Percentiles rank a stretch among this genome's conserved stretches.
These are phyloP conservation scores for Naso thynnoides DNA, from an alignment of 2,797 vertebrate species.

Conservation along the genomic window DNA sequence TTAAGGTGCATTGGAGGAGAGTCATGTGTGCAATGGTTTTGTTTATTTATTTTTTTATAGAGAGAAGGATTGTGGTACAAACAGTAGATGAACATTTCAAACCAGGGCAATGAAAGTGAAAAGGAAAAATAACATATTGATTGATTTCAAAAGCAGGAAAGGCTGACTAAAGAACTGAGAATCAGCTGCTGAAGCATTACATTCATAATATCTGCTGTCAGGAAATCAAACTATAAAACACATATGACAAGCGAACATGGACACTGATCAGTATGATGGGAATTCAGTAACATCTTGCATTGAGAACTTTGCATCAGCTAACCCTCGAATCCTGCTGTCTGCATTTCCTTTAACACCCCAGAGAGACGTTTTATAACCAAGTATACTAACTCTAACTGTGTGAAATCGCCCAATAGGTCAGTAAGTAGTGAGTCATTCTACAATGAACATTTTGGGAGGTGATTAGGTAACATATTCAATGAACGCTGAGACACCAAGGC, in stretches of 20 bases:
- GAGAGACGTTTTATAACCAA: slow-evolving; percentile 17
- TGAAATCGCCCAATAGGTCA: background rate
- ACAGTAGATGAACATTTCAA: slow-evolving; percentile 1
- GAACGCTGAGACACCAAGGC: slow-evolving; percentile 24
- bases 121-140: background rate
- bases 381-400: slow-evolving; percentile 4
- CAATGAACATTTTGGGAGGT: slow-evolving; percentile 31
- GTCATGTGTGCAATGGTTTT: background rate
- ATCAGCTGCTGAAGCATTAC: slow-evolving; percentile 26
- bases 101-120: background rate
- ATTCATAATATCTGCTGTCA: slow-evolving; percentile 45
- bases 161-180: slow-evolving; percentile 16
- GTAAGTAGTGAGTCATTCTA: slow-evolving; percentile 42
- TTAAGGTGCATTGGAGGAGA: background rate
- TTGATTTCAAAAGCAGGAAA: background rate
- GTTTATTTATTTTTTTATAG: background rate
- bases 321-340: slow-evolving; percentile 1
- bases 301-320: slow-evolving; percentile 10
- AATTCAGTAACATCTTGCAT: slow-evolving; percentile 12
- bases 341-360: slow-evolving; percentile 16
- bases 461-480: slow-evolving; percentile 46
- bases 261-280: slow-evolving; percentile 3
- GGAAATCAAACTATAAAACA: slow-evolving; percentile 30
- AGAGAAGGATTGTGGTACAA: background rate
- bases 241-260: slow-evolving; percentile 15